A percentile compares a stretch with the other conserved stretches of the same genome.
Conservation (phyloP, 2,888 invertebrate genomes). For the Junonia oenone region DNA sequence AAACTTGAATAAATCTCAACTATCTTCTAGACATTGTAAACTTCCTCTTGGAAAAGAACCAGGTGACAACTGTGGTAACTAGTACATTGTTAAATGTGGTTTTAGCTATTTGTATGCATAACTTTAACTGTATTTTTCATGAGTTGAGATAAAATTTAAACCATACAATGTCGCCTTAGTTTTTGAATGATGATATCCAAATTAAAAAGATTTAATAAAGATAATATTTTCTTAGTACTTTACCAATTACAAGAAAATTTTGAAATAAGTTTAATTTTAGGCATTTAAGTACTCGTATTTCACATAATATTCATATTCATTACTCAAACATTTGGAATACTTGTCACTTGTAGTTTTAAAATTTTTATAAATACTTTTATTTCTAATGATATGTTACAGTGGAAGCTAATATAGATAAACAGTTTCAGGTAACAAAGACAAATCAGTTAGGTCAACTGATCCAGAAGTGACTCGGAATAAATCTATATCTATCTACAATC, state of each 20-base stretch:
- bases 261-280: too few relatives aligned
- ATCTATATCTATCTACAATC: constrained; percentile 60
- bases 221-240: too few relatives aligned
- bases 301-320: too few relatives aligned
- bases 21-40: constrained; percentile 44
- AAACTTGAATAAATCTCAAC: constrained; percentile 16
- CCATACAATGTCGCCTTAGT: background rate
- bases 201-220: too few relatives aligned
- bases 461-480: constrained; percentile 39
- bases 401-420: background rate
- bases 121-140: too few relatives aligned
- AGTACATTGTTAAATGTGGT: background rate
- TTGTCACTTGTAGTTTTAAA: too few relatives aligned
- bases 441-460: constrained; percentile 33
- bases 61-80: constrained; percentile 34
- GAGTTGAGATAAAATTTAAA: background rate
- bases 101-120: constrained; percentile 6
- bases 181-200: too few relatives aligned
- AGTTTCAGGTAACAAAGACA: constrained; percentile 38
- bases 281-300: too few relatives aligned
- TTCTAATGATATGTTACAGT: background rate
- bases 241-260: too few relatives aligned
- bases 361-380: too few relatives aligned
- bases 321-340: too few relatives aligned
- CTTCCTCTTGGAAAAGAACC: constrained; percentile 35